Base-by-base conservation (phyloP, 2,888 invertebrate genomes). In the Brachyopa scutellaris region DNA sequence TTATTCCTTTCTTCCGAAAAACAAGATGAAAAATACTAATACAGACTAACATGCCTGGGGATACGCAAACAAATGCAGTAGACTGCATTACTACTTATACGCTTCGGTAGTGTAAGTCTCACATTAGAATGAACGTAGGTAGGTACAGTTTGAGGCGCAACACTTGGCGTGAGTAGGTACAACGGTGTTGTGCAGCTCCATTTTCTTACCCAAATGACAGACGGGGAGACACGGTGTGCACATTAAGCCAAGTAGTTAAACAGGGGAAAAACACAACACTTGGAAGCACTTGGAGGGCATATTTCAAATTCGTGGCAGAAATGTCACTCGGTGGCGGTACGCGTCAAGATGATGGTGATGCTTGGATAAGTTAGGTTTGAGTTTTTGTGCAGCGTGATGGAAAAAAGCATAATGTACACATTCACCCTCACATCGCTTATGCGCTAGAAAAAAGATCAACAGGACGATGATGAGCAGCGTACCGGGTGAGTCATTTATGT, bases 11-110 rank as follows among this genome's bases (percentile, higher is more conserved):
- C 38, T 49, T 53, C 23, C 1, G 19, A 49, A 26, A 45, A 29
- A 55, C 33, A 55, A 40, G 55, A 74, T 55, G 31, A 36, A 23
- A 5, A 67, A 19, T 23, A 62, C 61, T 53, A 57, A 67, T 57
- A 62, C 29, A 19, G 26, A 33, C 33, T 19, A 55, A 61, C 67
- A 67, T 29, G 67, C 79, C 57, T 47, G 49, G 23, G 42, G 79
- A 67, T 57, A 69, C 62, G 74, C 61, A 67, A 80, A 67, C 67
- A 74, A 74, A 74, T 80, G 74, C 79, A 62, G 67, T 49, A 80
- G 53, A 80, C 79, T 79, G 79, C 73, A 79, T 74, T 73, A 61
- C 66, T 59, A 38, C 59, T 61, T 59, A 45, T 67, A 80, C 29
- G 62, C 62, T 62, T 40, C 59, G 45, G 42, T 66, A 17, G 79